Evolutionary conservation across 1,140 invertebrate genomes (phyloP).

Genomic region (Pectinophora gossypiella): DNA sequence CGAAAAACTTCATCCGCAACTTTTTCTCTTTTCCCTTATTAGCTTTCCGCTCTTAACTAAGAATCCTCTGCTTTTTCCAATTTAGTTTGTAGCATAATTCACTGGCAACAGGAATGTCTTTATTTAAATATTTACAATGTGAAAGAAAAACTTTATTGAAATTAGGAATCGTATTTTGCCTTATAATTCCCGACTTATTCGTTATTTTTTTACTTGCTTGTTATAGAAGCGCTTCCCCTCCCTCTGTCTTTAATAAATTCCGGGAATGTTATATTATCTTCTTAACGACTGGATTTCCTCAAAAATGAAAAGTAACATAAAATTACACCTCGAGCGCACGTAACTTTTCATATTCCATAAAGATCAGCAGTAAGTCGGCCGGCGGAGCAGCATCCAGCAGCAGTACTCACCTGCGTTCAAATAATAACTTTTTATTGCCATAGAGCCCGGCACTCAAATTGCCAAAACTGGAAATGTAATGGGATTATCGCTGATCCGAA

Average conservation of each 20-base stretch:
- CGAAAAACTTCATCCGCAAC: slow-evolving; percentile 36
- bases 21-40: slow-evolving; percentile 35
- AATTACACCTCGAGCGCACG: too few relatives aligned
- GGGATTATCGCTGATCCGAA: slow-evolving; percentile 45
- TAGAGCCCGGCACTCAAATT: slow-evolving; percentile 34
- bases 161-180: too few relatives aligned
- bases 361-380: not conserved
- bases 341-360: not conserved
- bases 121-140: too few relatives aligned
- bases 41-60: slow-evolving; percentile 40
- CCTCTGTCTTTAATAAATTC: too few relatives aligned
- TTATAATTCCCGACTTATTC: too few relatives aligned
- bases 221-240: too few relatives aligned
- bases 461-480: slow-evolving; percentile 45
- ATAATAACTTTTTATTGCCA: slow-evolving; percentile 43
- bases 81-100: slow-evolving; percentile 24
- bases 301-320: too few relatives aligned
- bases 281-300: not conserved
- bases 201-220: too few relatives aligned
- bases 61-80: slow-evolving; percentile 36
- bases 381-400: not conserved
- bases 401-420: slow-evolving; percentile 32
- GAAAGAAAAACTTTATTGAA: too few relatives aligned
- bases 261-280: too few relatives aligned
- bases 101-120: too few relatives aligned